A percentile compares a stretch with the other conserved stretches of the same genome.
phyloP scores from a whole-genome alignment of 1,140 invertebrate species.

The Drosophila bocki region DNA sequence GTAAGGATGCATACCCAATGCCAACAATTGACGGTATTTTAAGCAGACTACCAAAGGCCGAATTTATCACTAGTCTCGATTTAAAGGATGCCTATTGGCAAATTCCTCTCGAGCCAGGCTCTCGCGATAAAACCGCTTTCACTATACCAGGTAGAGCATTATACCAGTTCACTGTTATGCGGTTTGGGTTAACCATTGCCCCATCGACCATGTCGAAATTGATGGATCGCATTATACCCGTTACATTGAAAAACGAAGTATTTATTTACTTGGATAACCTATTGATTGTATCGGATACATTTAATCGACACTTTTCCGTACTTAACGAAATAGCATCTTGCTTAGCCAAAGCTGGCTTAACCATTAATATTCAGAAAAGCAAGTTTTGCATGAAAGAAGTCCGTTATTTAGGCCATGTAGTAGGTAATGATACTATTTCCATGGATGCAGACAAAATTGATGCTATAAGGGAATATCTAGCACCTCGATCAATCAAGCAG shows the following conservation, averaged over 20 bases:
- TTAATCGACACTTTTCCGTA: conserved; percentile 3
- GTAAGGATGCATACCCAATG: too few relatives aligned
- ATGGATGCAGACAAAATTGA: too few relatives aligned
- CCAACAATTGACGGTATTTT: too few relatives aligned
- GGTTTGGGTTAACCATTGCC: background rate
- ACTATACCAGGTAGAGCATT: background rate
- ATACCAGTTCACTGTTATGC: background rate
- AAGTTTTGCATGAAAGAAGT: conserved; percentile 18
- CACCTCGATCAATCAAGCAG: background rate
- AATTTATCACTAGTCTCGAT: too few relatives aligned
- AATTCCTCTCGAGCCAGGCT: background rate
- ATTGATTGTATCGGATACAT: too few relatives aligned
- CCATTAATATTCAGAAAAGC: conserved; percentile 14
- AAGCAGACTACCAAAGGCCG: too few relatives aligned
- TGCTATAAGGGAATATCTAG: conserved; percentile 1
- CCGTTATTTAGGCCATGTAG: conserved; percentile 17
- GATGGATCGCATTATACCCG: too few relatives aligned
- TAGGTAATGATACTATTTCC: conserved; percentile 10
- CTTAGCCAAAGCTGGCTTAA: conserved; percentile 8
- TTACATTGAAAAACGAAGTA: too few relatives aligned
- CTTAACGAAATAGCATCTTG: background rate
- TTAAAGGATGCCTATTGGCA: too few relatives aligned
- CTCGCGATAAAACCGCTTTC: background rate
- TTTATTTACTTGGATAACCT: too few relatives aligned
- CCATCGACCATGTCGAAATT: too few relatives aligned